These are phyloP conservation scores for Limnodromus scolopaceus DNA, from an alignment of 2,797 vertebrate species.

Conservation along the genomic window DNA sequence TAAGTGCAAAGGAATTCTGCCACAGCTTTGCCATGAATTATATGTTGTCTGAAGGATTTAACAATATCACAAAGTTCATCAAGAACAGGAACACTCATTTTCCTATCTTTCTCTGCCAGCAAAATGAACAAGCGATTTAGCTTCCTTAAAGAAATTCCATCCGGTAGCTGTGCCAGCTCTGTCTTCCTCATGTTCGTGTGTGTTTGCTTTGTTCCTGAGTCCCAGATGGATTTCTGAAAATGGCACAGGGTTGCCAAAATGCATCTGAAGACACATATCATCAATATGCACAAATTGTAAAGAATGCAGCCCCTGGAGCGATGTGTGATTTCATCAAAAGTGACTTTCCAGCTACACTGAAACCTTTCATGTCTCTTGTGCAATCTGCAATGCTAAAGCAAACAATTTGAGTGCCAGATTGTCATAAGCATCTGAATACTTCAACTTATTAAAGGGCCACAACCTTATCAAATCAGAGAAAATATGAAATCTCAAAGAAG, in stretches of 20 bases:
- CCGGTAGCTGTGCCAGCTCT: constrained; percentile 69
- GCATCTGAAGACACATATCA: constrained; percentile 44
- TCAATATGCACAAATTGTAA: constrained; percentile 61
- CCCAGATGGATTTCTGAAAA: constrained; percentile 64
- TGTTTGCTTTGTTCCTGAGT: constrained; percentile 46
- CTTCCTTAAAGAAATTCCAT: constrained; percentile 74
- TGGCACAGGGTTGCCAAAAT: constrained; percentile 41
- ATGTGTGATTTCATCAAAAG: constrained; percentile 67
- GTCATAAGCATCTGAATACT: constrained; percentile 47
- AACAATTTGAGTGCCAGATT: constrained; percentile 66
- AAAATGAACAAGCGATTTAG: constrained; percentile 52
- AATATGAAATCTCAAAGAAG: neutral
- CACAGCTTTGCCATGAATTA: constrained; percentile 36
- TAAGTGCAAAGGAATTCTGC: constrained; percentile 58
- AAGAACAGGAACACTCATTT: constrained; percentile 62
- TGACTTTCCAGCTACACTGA: constrained; percentile 71
- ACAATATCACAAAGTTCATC: constrained; percentile 45
- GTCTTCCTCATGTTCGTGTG: constrained; percentile 55
- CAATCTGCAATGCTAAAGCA: constrained; percentile 70
- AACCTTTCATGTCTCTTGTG: constrained; percentile 71
- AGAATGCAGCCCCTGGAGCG: constrained; percentile 45
- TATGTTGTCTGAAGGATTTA: constrained; percentile 58
- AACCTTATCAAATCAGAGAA: constrained; percentile 29
- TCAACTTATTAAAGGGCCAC: constrained; percentile 38
- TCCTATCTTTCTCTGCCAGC: constrained; percentile 72